Conservation (phyloP, 2,888 invertebrate species). For the Deilephila elpenor region DNA sequence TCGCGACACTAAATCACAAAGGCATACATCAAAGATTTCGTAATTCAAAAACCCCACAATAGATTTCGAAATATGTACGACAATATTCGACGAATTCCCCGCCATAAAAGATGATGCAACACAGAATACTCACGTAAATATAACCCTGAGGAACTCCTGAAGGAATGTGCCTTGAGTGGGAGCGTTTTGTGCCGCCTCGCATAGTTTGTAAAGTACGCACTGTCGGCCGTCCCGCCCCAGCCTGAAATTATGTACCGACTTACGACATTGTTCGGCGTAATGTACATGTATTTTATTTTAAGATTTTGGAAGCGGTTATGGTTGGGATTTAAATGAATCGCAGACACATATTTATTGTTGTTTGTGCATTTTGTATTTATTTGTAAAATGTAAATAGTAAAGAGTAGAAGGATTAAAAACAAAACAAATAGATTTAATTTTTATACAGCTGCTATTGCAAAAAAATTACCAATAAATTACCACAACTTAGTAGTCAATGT, state of each 20-base stretch:
- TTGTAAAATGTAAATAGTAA: no score
- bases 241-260: slow-evolving; percentile 55
- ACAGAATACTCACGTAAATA: slow-evolving; percentile 86
- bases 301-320: not conserved
- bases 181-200: slow-evolving; percentile 80
- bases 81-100: not conserved
- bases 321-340: not conserved
- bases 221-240: slow-evolving; percentile 84
- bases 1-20: not conserved
- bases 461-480: no score
- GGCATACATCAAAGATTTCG: not conserved
- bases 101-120: slow-evolving; percentile 16
- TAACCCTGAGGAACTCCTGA: slow-evolving; percentile 86
- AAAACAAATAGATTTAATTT: no score
- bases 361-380: no score
- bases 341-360: no score
- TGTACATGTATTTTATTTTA: slow-evolving; percentile 37
- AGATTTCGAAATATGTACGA: not conserved
- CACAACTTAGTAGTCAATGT: no score
- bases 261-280: slow-evolving; percentile 42
- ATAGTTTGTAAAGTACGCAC: slow-evolving; percentile 87
- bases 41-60: not conserved
- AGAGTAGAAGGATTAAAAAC: no score
- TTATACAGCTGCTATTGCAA: no score
- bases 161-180: slow-evolving; percentile 84